Percentiles rank a stretch among this genome's conserved stretches.
These are phyloP conservation scores for Pharmacophagus antenor DNA, from an alignment of 2,888 invertebrate species.

Conservation along the genomic window DNA sequence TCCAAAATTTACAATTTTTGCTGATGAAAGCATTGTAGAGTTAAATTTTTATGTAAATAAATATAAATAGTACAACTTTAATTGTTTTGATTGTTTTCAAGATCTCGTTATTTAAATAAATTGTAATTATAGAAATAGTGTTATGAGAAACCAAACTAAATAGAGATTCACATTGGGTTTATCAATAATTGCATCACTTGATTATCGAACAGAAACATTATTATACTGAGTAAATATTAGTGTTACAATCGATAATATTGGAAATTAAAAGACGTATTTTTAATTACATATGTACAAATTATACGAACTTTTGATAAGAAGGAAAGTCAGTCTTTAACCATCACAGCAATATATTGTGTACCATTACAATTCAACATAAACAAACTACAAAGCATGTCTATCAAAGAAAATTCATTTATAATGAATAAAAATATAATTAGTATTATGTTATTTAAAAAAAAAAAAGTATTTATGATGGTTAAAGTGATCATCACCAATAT, in stretches of 20 bases:
- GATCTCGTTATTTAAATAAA: neutral
- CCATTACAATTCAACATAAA: too few species aligned
- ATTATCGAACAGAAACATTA: constrained; percentile 8
- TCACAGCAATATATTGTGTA: too few species aligned
- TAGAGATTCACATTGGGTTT: constrained; percentile 26
- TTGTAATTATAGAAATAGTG: neutral
- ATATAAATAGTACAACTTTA: neutral
- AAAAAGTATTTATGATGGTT: constrained; percentile 56
- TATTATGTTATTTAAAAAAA: constrained; percentile 10
- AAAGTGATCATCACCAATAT: constrained; percentile 69
- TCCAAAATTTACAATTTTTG: neutral
- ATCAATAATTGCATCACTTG: neutral
- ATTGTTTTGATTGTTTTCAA: neutral
- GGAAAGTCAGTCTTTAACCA: constrained; percentile 60
- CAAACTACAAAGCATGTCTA: too few species aligned
- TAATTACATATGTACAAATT: constrained; percentile 77
- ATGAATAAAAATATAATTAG: neutral
- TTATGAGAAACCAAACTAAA: constrained; percentile 4
- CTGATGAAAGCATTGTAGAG: too few species aligned
- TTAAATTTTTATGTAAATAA: neutral
- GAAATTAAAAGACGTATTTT: constrained; percentile 59
- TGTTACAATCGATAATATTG: constrained; percentile 43
- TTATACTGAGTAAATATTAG: constrained; percentile 18
- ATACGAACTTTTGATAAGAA: constrained; percentile 65
- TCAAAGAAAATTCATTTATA: too few species aligned